These are phyloP conservation scores for Ophraella communa DNA, from an alignment of 2,888 invertebrate species.

Conservation along the genomic window DNA sequence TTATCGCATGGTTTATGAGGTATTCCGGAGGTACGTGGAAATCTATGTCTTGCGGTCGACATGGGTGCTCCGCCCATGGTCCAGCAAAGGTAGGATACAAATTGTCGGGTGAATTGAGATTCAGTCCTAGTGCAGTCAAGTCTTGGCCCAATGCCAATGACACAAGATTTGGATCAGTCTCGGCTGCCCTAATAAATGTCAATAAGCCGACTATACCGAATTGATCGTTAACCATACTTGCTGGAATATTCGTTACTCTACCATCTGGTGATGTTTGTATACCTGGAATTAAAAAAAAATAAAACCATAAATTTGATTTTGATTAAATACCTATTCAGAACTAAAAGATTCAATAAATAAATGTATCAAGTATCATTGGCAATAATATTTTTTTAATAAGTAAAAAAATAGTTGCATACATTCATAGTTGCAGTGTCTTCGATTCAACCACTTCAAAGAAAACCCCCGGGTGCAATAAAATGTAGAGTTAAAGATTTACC, in stretches of 20 bases:
- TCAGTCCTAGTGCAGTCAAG: constrained; percentile 95
- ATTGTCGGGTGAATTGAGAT: constrained; percentile 97
- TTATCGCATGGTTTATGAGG: constrained; percentile 94
- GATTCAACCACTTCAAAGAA: no score
- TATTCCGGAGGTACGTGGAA: constrained; percentile 98
- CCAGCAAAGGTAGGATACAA: constrained; percentile 98
- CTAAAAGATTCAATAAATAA: no score
- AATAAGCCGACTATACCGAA: constrained; percentile 98
- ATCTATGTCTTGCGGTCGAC: constrained; percentile 98
- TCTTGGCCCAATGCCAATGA: constrained; percentile 97
- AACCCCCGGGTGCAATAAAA: no score
- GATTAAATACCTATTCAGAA: no score
- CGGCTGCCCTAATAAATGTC: constrained; percentile 97
- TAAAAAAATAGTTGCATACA: no score
- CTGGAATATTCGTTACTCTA: constrained; percentile 98
- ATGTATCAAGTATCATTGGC: no score
- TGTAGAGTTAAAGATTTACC: no score
- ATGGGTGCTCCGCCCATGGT: constrained; percentile 97
- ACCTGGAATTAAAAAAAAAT: constrained; percentile 61
- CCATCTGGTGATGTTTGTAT: constrained; percentile 96
- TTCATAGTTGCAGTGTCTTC: no score
- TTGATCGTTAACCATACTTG: constrained; percentile 98
- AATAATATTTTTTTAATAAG: no score
- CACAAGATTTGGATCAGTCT: constrained; percentile 95
- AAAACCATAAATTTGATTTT: background rate